Base-by-base conservation (phyloP, 64 coral and sea anemone species). In the Pocillopora verrucosa region DNA sequence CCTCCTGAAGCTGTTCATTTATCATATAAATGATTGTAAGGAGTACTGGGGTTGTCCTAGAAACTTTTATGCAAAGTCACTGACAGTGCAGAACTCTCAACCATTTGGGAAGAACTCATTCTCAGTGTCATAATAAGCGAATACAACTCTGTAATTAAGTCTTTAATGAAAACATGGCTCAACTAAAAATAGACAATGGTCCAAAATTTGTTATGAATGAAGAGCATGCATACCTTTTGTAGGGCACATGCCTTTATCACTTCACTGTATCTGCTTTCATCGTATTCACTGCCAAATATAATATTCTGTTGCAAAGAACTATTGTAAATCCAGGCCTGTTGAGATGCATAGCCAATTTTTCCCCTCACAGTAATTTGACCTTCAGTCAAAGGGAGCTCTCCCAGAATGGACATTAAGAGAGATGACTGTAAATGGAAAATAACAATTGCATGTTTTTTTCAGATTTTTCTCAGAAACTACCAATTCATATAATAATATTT, bases 321-420 rank as follows among this genome's bases (percentile, higher is more conserved):
- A 87, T 96, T 96, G 61, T 90, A 96, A 37, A 96, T 96, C 94
- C 94, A 96, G 9, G 94, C 80, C 34, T 96, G 94, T 59, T 96
- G 94, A 15, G 94, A 96, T 61, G 94, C 90, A 89, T 96, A 96
- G 60, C 89, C 94, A 30, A 96, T 78, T 77, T 90, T 96, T 20
- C 94, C 94, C 73, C 73, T 89, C 20, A 92, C 90, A 51, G 81
- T 96, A 38, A 96, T 96, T 20, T 82, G 85, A 10, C 94, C 94
- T 45, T 96, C 81, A 68, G 91, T 72, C 17, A 92, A 80, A 0
- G 87, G 94, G 13, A 96, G 81, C 34, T 96, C 94, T n/a, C 94
- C 91, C 77, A 92, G 83, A 69, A 96, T 96, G 4, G 90, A 80
- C 94, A 96, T 92, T 12, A 96, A 65, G 16, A 96, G 51, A 65